Conservation (phyloP, 1,140 invertebrate species). For the Lithobius niger region DNA sequence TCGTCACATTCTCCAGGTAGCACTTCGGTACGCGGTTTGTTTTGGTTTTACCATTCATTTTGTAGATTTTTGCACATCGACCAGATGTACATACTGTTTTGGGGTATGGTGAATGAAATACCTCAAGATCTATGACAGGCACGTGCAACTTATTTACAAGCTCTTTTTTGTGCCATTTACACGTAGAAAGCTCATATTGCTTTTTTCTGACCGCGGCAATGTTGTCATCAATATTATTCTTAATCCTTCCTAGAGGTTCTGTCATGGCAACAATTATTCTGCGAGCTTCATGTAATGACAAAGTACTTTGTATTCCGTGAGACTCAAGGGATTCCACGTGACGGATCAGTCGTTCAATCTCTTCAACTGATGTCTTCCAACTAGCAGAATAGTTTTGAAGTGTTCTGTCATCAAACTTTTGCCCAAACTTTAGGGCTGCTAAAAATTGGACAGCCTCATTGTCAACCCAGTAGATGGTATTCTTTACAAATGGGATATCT, state of each 20-base stretch:
- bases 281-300: not conserved
- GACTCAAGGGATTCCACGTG: not conserved
- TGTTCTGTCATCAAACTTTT: not conserved
- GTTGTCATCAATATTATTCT: not conserved
- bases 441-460: slow-evolving; percentile 18
- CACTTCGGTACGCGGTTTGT: no score
- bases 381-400: not conserved
- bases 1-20: not conserved
- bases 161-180: not conserved
- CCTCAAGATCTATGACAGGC: not conserved
- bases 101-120: not conserved
- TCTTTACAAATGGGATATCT: not conserved
- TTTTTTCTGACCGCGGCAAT: not conserved
- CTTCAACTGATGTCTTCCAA: not conserved
- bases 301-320: not conserved
- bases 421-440: not conserved
- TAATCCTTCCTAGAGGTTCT: not conserved
- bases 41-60: not conserved
- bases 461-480: slow-evolving; percentile 16
- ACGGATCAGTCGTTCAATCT: not conserved
- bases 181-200: not conserved
- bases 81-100: not conserved
- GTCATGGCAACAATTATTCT: not conserved
- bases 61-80: not conserved
- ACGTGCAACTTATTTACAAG: not conserved